Percentiles rank a stretch among this genome's conserved stretches.
Evolutionary conservation across 2,888 invertebrate genomes (phyloP).

Genomic region (Odiellus spinosus): DNA sequence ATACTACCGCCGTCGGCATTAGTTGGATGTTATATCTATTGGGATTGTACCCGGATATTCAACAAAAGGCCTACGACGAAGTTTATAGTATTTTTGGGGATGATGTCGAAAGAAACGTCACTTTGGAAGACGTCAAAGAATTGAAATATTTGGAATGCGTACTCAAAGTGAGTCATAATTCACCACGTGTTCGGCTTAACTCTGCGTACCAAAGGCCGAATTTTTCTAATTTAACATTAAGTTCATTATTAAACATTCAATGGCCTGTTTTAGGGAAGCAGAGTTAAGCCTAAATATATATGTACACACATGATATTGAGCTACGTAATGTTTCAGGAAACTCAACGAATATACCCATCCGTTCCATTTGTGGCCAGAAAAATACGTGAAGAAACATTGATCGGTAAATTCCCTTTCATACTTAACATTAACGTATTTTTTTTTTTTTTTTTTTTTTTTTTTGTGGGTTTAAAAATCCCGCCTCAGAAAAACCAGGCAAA

Average conservation of each 20-base stretch:
- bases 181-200: neutral
- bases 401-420: slow-evolving; percentile 12
- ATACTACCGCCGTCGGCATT: slow-evolving; percentile 7
- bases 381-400: slow-evolving; percentile 7
- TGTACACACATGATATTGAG: no score
- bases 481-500: no score
- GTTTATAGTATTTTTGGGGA: slow-evolving; percentile 13
- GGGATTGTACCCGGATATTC: slow-evolving; percentile 12
- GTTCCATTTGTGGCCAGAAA: slow-evolving; percentile 13
- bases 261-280: no score
- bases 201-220: no score
- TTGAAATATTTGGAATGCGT: slow-evolving; percentile 14
- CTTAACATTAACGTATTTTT: no score
- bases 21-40: slow-evolving; percentile 12
- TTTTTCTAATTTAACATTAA: no score
- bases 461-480: no score
- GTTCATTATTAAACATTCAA: no score
- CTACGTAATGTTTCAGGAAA: slow-evolving; percentile 9
- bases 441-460: no score
- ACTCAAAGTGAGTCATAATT: slow-evolving; percentile 12
- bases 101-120: slow-evolving; percentile 7
- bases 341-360: slow-evolving; percentile 13
- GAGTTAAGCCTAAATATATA: no score
- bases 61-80: slow-evolving; percentile 12
- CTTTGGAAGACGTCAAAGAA: slow-evolving; percentile 10